phyloP scores from a whole-genome alignment of 2,113 vertebrate species.

The Amazona vittata region DNA sequence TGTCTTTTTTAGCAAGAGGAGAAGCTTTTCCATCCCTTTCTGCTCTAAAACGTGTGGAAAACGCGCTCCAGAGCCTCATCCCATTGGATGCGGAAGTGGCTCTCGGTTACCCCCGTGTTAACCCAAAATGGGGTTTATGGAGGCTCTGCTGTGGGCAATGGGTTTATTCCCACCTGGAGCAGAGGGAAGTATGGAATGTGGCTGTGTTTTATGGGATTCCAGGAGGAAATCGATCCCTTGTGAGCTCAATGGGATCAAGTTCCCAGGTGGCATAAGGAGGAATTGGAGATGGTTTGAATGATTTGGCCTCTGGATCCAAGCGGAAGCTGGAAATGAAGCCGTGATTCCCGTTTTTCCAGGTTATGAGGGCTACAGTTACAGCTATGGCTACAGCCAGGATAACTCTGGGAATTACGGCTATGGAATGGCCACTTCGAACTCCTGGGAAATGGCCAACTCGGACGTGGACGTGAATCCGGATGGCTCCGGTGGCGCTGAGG shows the following conservation, averaged over 20 bases:
- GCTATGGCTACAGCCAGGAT: conserved; percentile 77
- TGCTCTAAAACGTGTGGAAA: fast-evolving
- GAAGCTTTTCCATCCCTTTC: not conserved
- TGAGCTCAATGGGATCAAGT: fast-evolving
- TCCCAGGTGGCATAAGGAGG: not conserved
- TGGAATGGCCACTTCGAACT: conserved; percentile 69
- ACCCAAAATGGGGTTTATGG: fast-evolving
- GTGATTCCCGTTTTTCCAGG: conserved; percentile 41
- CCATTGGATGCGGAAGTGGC: not conserved
- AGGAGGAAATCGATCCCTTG: not conserved
- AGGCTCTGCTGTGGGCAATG: not conserved
- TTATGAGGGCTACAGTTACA: conserved; percentile 74
- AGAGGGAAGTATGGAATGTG: not conserved
- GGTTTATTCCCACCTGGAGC: fast-evolving
- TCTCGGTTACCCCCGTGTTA: fast-evolving
- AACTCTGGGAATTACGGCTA: conserved; percentile 71
- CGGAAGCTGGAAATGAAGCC: not conserved
- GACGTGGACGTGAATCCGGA: conserved; percentile 62
- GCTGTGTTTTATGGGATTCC: not conserved
- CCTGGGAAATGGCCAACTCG: conserved; percentile 73
- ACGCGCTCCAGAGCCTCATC: fast-evolving
- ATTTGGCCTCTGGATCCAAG: not conserved
- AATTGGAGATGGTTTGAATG: not conserved
- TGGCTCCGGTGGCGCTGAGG: conserved; percentile 58
- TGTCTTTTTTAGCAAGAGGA: too few relatives aligned